Evolutionary conservation across 2,888 invertebrate species (phyloP), one percentile per base, ranked within the genome.

Genomic region (Volucella bombylans): DNA sequence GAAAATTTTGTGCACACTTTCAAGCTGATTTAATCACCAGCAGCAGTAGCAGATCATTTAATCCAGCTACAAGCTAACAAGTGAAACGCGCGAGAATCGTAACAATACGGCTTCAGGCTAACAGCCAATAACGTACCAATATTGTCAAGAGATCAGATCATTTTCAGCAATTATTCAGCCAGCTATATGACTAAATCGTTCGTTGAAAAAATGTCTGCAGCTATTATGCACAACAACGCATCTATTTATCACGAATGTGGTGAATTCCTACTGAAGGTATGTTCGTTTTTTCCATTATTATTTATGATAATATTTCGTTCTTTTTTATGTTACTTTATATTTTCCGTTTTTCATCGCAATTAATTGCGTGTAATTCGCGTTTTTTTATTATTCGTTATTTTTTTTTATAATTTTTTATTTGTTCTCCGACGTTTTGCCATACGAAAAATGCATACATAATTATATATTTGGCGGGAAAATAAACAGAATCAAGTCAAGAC

Each of bases 141-240:
- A 47, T 45, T 8, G 31, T 54, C 43, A 38, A 11, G 12, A 79
- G 59, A 78, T 72, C 72, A 72, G 61, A 74, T 69, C 50, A 57
- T 62, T 49, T 65, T 55, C 57, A 68, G 62, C 49, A 73, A 72
- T 62, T 49, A 83, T 79, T 78, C 78, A 83, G 67, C 82, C 82
- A 73, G 68, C 81, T 82, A 82, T 78, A 78, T 86, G 55, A 86
- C 82, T 77, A 86, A 86, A 86, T 77, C 57, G 76, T 73, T 82
- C 59, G 73, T 77, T 59, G 77, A 82, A 78, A 86, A 77, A 69
- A 86, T 86, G 86, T 86, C 86, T 86, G 82, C 86, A 82, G 86
- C 82, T 69, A 86, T 86, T 49, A 86, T 86, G 86, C 86, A 86
- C 77, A 86, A 86, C 73, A 86, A 82, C 82, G 86, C 86, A 65